Conservation (phyloP, 2,797 vertebrate genomes). For the Typhlichthys eigenmanni region DNA sequence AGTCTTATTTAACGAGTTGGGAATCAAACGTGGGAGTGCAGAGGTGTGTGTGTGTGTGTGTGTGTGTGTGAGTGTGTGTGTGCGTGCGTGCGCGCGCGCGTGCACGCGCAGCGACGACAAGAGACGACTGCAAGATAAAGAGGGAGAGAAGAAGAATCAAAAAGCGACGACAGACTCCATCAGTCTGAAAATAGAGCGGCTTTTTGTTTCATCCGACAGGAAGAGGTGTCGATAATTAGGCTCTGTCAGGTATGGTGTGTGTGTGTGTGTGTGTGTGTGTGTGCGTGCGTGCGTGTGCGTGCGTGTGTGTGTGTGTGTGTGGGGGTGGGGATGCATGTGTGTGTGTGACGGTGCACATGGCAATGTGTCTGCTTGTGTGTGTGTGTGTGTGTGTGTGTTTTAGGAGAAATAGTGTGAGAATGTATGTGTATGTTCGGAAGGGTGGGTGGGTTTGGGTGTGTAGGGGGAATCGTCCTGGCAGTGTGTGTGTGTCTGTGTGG, state of each 20-base stretch:
- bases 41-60: constrained; percentile 31
- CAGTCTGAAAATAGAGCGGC: constrained; percentile 75
- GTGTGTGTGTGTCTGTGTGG: constrained; percentile 33
- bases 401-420: no score
- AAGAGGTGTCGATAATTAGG: constrained; percentile 77
- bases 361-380: not conserved
- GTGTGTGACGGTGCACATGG: constrained; percentile 1
- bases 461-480: constrained; percentile 44
- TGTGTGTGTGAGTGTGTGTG: constrained; percentile 32
- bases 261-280: constrained; percentile 14
- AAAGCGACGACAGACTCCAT: constrained; percentile 59
- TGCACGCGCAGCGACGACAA: constrained; percentile 58
- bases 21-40: constrained; percentile 58
- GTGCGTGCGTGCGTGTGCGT: constrained; percentile 1
- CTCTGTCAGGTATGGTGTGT: constrained; percentile 63
- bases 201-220: constrained; percentile 74
- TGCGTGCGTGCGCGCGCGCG: constrained; percentile 44
- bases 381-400: constrained; percentile 6
- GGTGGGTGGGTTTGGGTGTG: constrained; percentile 9
- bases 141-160: constrained; percentile 55
- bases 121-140: constrained; percentile 49
- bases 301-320: constrained; percentile 6
- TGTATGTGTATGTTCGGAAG: no score
- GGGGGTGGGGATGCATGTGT: not conserved
- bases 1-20: constrained; percentile 76